Evolutionary conservation across 2,888 invertebrate genomes (phyloP).

Genomic region (Callimorpha dominula): DNA sequence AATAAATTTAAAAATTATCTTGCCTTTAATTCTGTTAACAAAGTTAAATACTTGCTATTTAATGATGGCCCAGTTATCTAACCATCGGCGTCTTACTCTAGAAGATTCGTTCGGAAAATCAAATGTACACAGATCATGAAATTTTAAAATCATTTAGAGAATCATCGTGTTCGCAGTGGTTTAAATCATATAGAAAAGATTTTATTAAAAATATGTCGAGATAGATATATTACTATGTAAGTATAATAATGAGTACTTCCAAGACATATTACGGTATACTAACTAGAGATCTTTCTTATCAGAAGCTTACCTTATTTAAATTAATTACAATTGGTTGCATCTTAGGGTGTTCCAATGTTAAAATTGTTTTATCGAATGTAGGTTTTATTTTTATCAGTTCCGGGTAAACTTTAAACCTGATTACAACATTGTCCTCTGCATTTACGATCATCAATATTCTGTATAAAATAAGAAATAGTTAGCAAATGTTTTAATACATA

Average conservation of each 20-base stretch:
- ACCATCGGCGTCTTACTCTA: too few relatives aligned
- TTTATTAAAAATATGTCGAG: neutral
- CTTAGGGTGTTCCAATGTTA: slow-evolving; percentile 85
- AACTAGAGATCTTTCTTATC: neutral
- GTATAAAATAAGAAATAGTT: slow-evolving; percentile 29
- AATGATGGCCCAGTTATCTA: too few relatives aligned
- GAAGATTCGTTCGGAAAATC: too few relatives aligned
- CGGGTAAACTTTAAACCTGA: slow-evolving; percentile 86
- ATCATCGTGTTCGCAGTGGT: neutral
- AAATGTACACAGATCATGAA: too few relatives aligned
- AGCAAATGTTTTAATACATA: too few relatives aligned
- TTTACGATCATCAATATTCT: slow-evolving; percentile 88
- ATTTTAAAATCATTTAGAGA: too few relatives aligned
- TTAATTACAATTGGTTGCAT: slow-evolving; percentile 86
- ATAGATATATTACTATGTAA: neutral
- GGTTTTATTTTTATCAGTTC: slow-evolving; percentile 85
- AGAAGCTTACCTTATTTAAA: slow-evolving; percentile 74
- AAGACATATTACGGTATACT: neutral
- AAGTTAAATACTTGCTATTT: too few relatives aligned
- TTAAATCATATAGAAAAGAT: neutral
- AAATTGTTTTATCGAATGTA: slow-evolving; percentile 76
- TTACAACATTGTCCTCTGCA: slow-evolving; percentile 82
- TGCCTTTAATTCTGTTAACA: too few relatives aligned
- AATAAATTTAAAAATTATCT: too few relatives aligned
- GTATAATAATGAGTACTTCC: too few relatives aligned